These are phyloP conservation scores for Pseudorhombus dupliciocellatus DNA, from an alignment of 2,113 vertebrate genomes.

Conservation along the genomic window DNA sequence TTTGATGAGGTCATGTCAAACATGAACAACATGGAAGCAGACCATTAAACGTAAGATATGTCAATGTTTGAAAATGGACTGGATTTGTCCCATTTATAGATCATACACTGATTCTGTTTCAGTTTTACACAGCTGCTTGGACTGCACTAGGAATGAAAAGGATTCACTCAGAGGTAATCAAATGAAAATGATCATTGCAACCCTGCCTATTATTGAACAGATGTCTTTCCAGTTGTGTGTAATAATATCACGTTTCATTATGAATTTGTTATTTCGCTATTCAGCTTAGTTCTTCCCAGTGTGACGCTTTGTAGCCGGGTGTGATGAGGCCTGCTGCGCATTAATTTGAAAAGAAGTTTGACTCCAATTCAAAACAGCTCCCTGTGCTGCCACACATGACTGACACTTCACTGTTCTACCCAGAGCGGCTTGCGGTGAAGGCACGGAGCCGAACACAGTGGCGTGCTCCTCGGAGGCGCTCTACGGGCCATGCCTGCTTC, in stretches of 20 bases:
- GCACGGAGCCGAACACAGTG: slow-evolving; percentile 9
- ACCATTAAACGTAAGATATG: background rate
- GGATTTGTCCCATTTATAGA: no score
- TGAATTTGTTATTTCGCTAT: slow-evolving; percentile 9
- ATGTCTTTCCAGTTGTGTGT: background rate
- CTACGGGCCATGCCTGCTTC: slow-evolving; percentile 32
- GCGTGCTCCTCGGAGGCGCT: slow-evolving; percentile 25
- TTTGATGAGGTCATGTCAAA: background rate
- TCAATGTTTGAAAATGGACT: background rate
- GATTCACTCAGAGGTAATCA: background rate
- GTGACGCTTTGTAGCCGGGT: slow-evolving; percentile 26
- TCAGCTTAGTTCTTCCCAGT: background rate
- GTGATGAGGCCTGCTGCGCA: slow-evolving; percentile 33
- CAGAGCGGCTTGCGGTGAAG: slow-evolving; percentile 41
- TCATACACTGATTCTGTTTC: no score
- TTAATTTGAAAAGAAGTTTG: slow-evolving; percentile 51
- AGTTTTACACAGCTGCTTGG: background rate
- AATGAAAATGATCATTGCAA: background rate
- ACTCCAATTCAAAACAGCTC: slow-evolving; percentile 59
- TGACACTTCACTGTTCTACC: slow-evolving; percentile 44
- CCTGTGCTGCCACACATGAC: slow-evolving; percentile 44
- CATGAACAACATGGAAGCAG: background rate
- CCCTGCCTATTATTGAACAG: background rate
- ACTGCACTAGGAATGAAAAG: background rate
- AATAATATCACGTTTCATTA: background rate